Base-by-base conservation (phyloP, 2,888 invertebrate genomes). In the Agapetus fuscipes region DNA sequence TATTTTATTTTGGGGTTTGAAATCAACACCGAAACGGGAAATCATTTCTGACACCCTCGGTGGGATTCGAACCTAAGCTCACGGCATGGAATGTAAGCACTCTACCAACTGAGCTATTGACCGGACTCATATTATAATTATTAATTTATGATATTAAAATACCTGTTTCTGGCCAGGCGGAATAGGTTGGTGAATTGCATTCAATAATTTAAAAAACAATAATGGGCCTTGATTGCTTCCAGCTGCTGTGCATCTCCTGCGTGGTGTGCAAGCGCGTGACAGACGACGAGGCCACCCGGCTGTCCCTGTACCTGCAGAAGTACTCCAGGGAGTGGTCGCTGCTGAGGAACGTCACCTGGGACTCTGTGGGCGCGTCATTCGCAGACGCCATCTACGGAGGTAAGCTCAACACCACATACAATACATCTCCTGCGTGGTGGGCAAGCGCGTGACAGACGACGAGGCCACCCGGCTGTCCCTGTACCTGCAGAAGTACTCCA, bases 321-420 rank as follows among this genome's bases (percentile, higher is more conserved):
- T 58, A 78, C 41, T 83, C 82, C 17, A 64, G 79, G 30, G 83
- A 83, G 62, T 83, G 83, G 83, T 78, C 80, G 24, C 68, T 83
- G 17, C 66, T 83, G 46, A 80, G 76, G 51, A 83, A 80, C 31
- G 74, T 83, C 48, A 82, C 83, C 0, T 82, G 83, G 80, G 80
- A 79, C 53, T 68, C 72, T 16, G 71, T 80, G 26, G 83, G 83
- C 1, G 73, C 78, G 10, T 71, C 78, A 20, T 76, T 78, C 45
- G 78, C 78, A 2, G 77, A 80, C 49, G 73, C 78, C 33, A 67
- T 77, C 13, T 80, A 77, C 54, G 80, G 80, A 50, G 78, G 76
- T 66, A 52, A 38, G 27, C 17, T 13, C 7, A 24, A 10, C 9
- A 14, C 14, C 61, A 84, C 83, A 56, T 76, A 52, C 65, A 79